Conservation (phyloP, 1,140 invertebrate genomes). For the Drosophila varians region DNA sequence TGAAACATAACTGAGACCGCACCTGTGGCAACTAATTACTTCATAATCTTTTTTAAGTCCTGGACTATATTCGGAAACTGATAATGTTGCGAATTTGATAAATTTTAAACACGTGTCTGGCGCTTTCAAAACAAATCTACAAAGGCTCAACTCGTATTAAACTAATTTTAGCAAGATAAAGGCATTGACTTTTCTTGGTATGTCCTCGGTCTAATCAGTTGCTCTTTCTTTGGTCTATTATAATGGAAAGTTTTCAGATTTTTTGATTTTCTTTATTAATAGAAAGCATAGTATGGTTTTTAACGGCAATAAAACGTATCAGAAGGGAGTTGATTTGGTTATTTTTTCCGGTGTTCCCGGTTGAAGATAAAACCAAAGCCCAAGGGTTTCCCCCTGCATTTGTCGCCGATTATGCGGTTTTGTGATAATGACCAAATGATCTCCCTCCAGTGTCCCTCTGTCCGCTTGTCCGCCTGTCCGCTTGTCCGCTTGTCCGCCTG, state of each 20-base stretch:
- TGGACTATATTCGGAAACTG: neutral
- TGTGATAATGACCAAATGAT: constrained; percentile 82
- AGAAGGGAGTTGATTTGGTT: neutral
- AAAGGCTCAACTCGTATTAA: neutral
- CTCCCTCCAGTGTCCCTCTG: constrained; percentile 25
- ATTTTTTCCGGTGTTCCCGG: constrained; percentile 21
- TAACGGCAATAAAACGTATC: no score
- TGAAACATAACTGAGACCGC: neutral
- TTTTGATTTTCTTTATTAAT: neutral
- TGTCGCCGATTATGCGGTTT: constrained; percentile 83
- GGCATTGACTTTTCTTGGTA: neutral
- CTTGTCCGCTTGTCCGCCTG: constrained; percentile 4
- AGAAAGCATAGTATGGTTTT: no score
- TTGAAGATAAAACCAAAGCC: constrained; percentile 19
- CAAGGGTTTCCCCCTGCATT: constrained; percentile 45
- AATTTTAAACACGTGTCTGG: neutral
- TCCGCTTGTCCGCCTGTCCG: constrained; percentile 4
- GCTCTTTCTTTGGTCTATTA: neutral
- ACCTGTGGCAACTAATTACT: neutral
- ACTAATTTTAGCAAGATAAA: neutral
- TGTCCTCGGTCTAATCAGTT: neutral
- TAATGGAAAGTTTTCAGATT: neutral
- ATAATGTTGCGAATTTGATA: neutral
- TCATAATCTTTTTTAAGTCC: neutral
- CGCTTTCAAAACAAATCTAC: neutral